Percentiles rank a stretch among this genome's conserved stretches.
Evolutionary conservation across 2,113 vertebrate species (phyloP).

Genomic region (Chionodraco myersi): DNA sequence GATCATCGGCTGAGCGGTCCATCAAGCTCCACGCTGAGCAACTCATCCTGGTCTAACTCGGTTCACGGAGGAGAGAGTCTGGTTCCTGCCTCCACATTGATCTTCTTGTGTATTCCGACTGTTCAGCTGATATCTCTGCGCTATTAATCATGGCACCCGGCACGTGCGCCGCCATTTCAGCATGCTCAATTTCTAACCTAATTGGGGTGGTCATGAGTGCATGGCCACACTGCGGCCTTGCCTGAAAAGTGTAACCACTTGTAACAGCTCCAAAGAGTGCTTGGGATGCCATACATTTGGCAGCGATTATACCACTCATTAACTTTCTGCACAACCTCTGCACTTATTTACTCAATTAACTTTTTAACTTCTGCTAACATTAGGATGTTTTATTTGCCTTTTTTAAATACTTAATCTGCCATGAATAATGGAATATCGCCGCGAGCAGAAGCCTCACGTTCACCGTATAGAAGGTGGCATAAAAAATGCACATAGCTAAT

Average conservation of each 20-base stretch:
- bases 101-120: conserved; percentile 9
- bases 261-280: conserved; percentile 30
- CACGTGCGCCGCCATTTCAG: conserved; percentile 16
- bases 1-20: conserved; percentile 49
- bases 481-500: conserved; percentile 71
- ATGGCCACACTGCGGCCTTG: conserved; percentile 28
- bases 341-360: conserved; percentile 79
- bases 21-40: conserved; percentile 36
- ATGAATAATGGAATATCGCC: conserved; percentile 75
- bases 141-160: conserved; percentile 50
- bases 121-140: background rate
- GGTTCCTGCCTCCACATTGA: conserved; percentile 15
- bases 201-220: conserved; percentile 46
- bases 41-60: conserved; percentile 18
- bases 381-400: conserved; percentile 55
- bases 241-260: conserved; percentile 47
- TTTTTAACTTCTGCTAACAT: conserved; percentile 71
- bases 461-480: conserved; percentile 53
- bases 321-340: conserved; percentile 70
- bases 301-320: conserved; percentile 72
- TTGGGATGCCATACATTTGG: conserved; percentile 61
- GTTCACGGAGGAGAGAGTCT: background rate
- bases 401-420: conserved; percentile 68
- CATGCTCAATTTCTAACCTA: conserved; percentile 67
- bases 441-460: conserved; percentile 51